phyloP scores from a whole-genome alignment of 2,888 invertebrate species.

The Cheilosia vulpina region DNA sequence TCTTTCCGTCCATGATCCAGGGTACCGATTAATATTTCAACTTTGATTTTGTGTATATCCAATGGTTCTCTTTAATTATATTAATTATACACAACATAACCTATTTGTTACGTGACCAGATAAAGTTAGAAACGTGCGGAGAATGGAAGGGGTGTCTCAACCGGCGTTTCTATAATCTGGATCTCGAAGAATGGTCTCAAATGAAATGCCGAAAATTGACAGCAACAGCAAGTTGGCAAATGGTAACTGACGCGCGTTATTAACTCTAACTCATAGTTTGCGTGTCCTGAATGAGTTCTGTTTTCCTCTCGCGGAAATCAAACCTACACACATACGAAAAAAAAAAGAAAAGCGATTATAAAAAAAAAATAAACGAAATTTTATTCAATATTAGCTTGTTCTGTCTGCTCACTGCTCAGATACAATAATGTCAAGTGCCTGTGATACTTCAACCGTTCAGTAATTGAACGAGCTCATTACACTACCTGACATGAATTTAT shows the following conservation, averaged over 20 bases:
- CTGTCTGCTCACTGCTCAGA: conserved; percentile 1
- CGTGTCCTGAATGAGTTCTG: conserved; percentile 4
- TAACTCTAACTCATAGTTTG: conserved; percentile 11
- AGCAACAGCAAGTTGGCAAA: conserved; percentile 8
- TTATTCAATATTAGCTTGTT: not conserved
- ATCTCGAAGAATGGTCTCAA: not conserved
- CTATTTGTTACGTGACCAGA: conserved; percentile 38
- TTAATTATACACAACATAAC: conserved; percentile 10
- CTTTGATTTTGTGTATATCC: conserved; percentile 36
- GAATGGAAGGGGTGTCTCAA: not conserved
- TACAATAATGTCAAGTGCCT: conserved; percentile 6
- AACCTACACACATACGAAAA: not conserved
- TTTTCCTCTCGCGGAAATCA: not conserved
- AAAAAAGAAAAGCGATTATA: conserved; percentile 2
- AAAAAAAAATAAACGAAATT: not conserved
- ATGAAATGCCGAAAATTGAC: not conserved
- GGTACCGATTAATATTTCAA: conserved; percentile 38
- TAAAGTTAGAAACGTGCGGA: not conserved
- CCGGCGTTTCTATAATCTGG: not conserved
- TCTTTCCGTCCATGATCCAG: conserved; percentile 36
- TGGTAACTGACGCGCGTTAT: conserved; percentile 20
- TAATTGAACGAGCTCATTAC: conserved; percentile 6
- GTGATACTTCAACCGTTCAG: conserved; percentile 4
- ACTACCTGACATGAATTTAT: conserved; percentile 17
- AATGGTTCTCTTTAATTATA: conserved; percentile 20